These are phyloP conservation scores for Sardina pilchardus DNA, from an alignment of 2,113 vertebrate genomes.

Conservation along the genomic window DNA sequence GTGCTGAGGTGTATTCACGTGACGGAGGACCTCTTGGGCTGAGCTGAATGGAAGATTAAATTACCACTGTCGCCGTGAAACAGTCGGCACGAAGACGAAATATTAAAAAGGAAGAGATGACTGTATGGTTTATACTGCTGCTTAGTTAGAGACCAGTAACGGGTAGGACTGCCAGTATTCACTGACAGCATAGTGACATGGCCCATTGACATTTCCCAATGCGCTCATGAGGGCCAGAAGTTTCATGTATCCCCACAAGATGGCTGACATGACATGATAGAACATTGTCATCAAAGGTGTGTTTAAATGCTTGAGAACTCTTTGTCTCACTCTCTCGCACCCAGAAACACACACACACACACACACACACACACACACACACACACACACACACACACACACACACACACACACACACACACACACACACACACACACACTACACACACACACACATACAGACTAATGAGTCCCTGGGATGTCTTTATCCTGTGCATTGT, in stretches of 20 bases:
- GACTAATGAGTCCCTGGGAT: slow-evolving; percentile 13
- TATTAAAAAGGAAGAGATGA: background rate
- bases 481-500: slow-evolving; percentile 29
- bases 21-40: background rate
- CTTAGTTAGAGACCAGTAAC: background rate
- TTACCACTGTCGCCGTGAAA: background rate
- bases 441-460: background rate
- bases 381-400: slow-evolving; percentile 4
- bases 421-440: slow-evolving; percentile 15
- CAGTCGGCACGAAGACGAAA: background rate
- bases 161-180: background rate
- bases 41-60: background rate
- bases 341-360: background rate
- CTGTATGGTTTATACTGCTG: background rate
- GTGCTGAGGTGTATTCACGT: background rate
- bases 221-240: background rate
- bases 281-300: background rate
- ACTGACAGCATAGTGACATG: background rate
- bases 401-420: background rate
- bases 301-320: background rate
- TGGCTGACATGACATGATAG: background rate
- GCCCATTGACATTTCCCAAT: background rate
- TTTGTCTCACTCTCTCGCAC: background rate
- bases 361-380: slow-evolving; percentile 18
- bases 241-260: background rate